Percentiles rank a stretch among this genome's conserved stretches.
These are phyloP conservation scores for Carettochelys insculpta DNA, from an alignment of 2,113 vertebrate species.

Conservation along the genomic window DNA sequence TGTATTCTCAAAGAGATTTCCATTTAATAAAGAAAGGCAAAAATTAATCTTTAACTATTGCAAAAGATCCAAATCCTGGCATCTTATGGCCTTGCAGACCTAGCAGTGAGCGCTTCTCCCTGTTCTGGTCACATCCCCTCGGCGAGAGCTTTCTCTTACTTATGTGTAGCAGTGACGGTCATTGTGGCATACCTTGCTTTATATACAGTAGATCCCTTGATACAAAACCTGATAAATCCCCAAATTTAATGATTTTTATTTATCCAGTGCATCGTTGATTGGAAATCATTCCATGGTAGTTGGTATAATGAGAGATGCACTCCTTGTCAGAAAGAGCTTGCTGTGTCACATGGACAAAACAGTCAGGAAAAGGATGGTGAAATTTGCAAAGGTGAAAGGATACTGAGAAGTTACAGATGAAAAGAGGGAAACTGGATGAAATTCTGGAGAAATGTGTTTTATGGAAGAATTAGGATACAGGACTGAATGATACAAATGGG, in stretches of 20 bases:
- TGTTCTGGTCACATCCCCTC: not conserved
- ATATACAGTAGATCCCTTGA: too few relatives aligned
- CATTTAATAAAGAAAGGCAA: not conserved
- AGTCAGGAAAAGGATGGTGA: not conserved
- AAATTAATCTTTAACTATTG: conserved; percentile 6
- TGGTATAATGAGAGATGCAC: not conserved
- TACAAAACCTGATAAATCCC: not conserved
- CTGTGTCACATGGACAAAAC: not conserved
- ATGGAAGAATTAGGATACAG: too few relatives aligned
- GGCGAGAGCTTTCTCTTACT: too few relatives aligned
- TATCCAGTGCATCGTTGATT: not conserved
- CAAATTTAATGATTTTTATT: not conserved
- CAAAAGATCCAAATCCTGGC: not conserved
- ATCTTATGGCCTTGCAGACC: not conserved
- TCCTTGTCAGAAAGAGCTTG: not conserved
- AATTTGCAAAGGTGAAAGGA: too few relatives aligned
- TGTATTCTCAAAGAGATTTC: not conserved
- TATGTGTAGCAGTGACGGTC: too few relatives aligned
- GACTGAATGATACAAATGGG: too few relatives aligned
- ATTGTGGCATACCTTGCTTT: too few relatives aligned
- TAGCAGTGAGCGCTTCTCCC: not conserved
- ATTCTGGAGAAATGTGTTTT: not conserved
- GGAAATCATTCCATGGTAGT: not conserved
- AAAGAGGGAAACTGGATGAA: not conserved
- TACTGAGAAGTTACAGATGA: rapidly evolving